Percentiles rank a stretch among this genome's conserved stretches.
phyloP scores from a whole-genome alignment of 2,113 vertebrate species.

The Centrocercus urophasianus region DNA sequence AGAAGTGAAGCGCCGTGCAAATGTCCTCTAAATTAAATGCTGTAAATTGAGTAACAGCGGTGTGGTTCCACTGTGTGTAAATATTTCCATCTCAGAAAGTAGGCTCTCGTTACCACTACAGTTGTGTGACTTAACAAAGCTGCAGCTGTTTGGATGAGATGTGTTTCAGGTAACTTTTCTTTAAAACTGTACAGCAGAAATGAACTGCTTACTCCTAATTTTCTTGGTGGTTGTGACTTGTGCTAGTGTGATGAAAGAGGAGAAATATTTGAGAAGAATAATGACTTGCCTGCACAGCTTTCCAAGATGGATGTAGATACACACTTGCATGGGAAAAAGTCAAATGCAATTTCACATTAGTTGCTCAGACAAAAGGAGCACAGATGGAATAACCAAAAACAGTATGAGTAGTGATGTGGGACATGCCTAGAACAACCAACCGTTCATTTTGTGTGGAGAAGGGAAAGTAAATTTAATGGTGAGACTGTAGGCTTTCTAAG shows the following conservation, averaged over 20 bases:
- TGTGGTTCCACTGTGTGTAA: neutral
- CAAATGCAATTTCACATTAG: neutral
- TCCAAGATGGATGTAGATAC: neutral
- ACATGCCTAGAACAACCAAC: neutral
- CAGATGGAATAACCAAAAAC: neutral
- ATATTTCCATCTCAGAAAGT: neutral
- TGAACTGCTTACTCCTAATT: neutral
- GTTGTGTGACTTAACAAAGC: fast-evolving
- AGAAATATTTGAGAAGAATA: neutral
- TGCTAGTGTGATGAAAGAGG: neutral
- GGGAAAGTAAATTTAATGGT: neutral
- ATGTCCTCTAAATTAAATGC: neutral
- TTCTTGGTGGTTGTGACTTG: neutral
- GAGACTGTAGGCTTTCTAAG: neutral
- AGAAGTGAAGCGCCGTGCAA: neutral
- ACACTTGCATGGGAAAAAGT: neutral
- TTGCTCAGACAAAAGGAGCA: neutral
- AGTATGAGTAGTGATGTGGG: neutral
- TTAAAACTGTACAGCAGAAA: neutral
- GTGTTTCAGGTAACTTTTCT: neutral
- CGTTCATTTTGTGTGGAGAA: neutral
- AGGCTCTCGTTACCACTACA: fast-evolving
- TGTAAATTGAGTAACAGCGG: neutral
- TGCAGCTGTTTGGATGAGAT: neutral
- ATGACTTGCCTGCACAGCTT: neutral